Percentiles rank a stretch among this genome's conserved stretches.
phyloP scores from a whole-genome alignment of 2,797 vertebrate species.

The Eutrigla gurnardus region DNA sequence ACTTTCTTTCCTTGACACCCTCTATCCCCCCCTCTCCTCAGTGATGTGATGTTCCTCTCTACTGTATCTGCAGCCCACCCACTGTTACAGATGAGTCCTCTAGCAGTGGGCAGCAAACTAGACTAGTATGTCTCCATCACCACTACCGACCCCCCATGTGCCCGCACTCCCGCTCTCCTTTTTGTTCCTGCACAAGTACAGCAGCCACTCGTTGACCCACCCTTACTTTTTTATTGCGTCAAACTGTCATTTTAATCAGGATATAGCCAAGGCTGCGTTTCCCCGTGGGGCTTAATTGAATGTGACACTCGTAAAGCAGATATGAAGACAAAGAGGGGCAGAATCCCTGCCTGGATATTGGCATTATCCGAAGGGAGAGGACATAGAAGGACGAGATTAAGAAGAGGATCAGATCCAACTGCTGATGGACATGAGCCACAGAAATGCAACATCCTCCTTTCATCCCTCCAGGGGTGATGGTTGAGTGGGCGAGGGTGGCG shows the following conservation, averaged over 20 bases:
- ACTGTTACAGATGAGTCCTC: conserved; percentile 36
- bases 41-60: conserved; percentile 32
- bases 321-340: conserved; percentile 21
- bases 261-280: conserved; percentile 21
- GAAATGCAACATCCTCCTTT: conserved; percentile 35
- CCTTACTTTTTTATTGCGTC: conserved; percentile 20
- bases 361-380: conserved; percentile 48
- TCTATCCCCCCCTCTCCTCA: conserved; percentile 5
- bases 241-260: conserved; percentile 51
- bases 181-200: conserved; percentile 10
- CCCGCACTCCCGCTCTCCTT: background rate
- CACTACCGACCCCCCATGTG: background rate
- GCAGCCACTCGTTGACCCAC: background rate
- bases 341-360: conserved; percentile 36
- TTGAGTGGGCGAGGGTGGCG: conserved; percentile 11
- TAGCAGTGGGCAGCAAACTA: conserved; percentile 35
- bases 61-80: conserved; percentile 42
- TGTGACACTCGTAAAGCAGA: conserved; percentile 47
- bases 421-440: conserved; percentile 49
- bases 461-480: conserved; percentile 30
- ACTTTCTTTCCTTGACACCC: conserved; percentile 17
- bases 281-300: conserved; percentile 37
- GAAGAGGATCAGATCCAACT: conserved; percentile 43
- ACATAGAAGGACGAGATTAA: conserved; percentile 53
- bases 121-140: conserved; percentile 28